phyloP scores from a whole-genome alignment of 2,888 invertebrate species.

The Aproaerema taeniolella region DNA sequence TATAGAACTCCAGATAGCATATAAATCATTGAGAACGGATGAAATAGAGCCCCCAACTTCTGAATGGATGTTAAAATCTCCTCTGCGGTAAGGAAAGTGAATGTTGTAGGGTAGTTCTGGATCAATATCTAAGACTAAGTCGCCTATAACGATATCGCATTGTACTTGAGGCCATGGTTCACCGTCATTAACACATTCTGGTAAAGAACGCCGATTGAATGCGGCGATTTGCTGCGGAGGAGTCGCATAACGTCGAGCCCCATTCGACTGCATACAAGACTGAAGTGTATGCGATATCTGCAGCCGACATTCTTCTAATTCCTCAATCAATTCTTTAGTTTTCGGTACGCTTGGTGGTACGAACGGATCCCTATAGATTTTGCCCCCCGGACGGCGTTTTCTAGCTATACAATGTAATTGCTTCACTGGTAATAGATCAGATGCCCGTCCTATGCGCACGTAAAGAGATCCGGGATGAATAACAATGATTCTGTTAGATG shows the following conservation, averaged over 20 bases:
- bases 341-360: slow-evolving; percentile 80
- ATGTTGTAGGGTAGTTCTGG: slow-evolving; percentile 87
- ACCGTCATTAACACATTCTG: slow-evolving; percentile 79
- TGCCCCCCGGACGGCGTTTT: slow-evolving; percentile 74
- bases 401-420: slow-evolving; percentile 92
- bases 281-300: slow-evolving; percentile 92
- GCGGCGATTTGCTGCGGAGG: slow-evolving; percentile 94
- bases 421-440: slow-evolving; percentile 90
- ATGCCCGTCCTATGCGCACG: slow-evolving; percentile 92
- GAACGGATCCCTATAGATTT: slow-evolving; percentile 79
- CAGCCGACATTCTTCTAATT: slow-evolving; percentile 89
- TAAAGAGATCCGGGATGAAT: slow-evolving; percentile 96
- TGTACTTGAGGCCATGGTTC: slow-evolving; percentile 81
- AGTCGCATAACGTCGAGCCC: slow-evolving; percentile 87
- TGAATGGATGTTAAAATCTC: slow-evolving; percentile 90
- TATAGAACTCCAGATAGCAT: slow-evolving; percentile 91
- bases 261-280: slow-evolving; percentile 89
- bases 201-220: slow-evolving; percentile 87
- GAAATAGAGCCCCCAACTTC: slow-evolving; percentile 92
- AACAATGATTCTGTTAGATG: slow-evolving; percentile 91
- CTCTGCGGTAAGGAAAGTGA: slow-evolving; percentile 93
- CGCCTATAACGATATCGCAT: slow-evolving; percentile 84
- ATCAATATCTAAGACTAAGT: slow-evolving; percentile 84
- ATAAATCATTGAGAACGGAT: slow-evolving; percentile 89
- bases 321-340: slow-evolving; percentile 83